Base-by-base conservation (phyloP, 1,140 invertebrate species). In the Mamestra configurata region DNA sequence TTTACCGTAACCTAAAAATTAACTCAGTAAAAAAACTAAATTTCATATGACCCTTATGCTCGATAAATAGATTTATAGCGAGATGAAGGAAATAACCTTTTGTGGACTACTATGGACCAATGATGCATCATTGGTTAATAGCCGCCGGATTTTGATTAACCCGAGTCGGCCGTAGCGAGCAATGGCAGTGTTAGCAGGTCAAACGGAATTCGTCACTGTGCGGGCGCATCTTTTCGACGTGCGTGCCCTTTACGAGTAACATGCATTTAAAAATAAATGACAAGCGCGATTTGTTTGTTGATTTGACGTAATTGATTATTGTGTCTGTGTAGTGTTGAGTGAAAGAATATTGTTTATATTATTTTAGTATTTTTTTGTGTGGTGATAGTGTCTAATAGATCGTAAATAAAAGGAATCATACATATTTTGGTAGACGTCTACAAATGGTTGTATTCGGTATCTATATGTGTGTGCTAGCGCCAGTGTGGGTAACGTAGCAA, bases 121-220 rank as follows among this genome's bases (percentile, higher is more conserved):
- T 76, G 37, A 76, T 76, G 57, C 73, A 64, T 64, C 37, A 76
- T 76, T 76, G 73, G 73, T 76, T 76, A 76, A 76, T 76, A 64
- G 73, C 55, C 20, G 73, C 40, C 73, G 73, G 73, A 76, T 64
- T 76, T 76, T 64, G 73, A 76, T 76, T 64, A 76, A 64, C 73
- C 73, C 57, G 57, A 35, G 57, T 59, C 55, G 40, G 8, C 22
- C 43, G 55, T 66, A 73, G 18, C 51, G 72, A 46, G 78, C 46
- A 61, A 61, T 75, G 46, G 20, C 71, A 68, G 70, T 68, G 59
- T 66, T 75, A 68, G 66, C 57, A 66, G 53, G 78, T 72, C 59
- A 75, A 46, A 73, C 55, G n/a, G 46, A 79, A 49, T 27, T 77
- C 27, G 68, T 64, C 20, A 4, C 40, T 37, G 66, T 37, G 77